Base-by-base conservation (phyloP, 2,113 vertebrate genomes). In the Misgurnus mizolepis region DNA sequence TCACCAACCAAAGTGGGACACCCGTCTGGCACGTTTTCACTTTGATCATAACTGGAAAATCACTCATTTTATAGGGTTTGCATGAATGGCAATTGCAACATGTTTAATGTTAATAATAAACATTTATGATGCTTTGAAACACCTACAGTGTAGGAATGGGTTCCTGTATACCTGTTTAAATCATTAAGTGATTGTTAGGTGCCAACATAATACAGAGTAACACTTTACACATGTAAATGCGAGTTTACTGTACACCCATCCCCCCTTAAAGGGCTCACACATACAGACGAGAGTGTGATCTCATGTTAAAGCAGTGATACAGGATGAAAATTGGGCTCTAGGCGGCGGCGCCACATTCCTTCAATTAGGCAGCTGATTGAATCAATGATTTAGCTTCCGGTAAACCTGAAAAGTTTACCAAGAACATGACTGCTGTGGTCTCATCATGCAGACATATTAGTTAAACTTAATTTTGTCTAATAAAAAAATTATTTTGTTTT, bases 1-100 rank as follows among this genome's bases (percentile, higher is more conserved):
- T 90, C 50, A 82, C 75, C 14, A 68, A 86, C 72, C 53, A 87
- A 90, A 92, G 84, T 91, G 85, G 89, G 89, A 89, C 89, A 87
- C 80, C 80, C 85, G 76, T 81, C 66, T 66, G 65, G 14, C 43
- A 60, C 58, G 18, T 85, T 89, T 76, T 69, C 70, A 73, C 79
- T 83, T 75, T 81, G 82, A 82, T 82, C 86, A 68, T 68, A 70
- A 74, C 56, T 74, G 34, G 6, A 74, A 61, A 47, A 22, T 40
- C 10, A 27, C 82, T n/a, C 41, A 7, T 34, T 9, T 40, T 43
- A 64, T 41, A 12, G 47, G 53, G 18, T 34, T 58, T 40, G 43
- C 68, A 50, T 18, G 22, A 71, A 6, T 1, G 6, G 4, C 5
- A 15, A 56, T 15, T 17, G 15, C 53, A n/a, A 56, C 53, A 56